Base-by-base conservation (phyloP, 2,797 vertebrate species). In the Aselliscus stoliczkanus region DNA sequence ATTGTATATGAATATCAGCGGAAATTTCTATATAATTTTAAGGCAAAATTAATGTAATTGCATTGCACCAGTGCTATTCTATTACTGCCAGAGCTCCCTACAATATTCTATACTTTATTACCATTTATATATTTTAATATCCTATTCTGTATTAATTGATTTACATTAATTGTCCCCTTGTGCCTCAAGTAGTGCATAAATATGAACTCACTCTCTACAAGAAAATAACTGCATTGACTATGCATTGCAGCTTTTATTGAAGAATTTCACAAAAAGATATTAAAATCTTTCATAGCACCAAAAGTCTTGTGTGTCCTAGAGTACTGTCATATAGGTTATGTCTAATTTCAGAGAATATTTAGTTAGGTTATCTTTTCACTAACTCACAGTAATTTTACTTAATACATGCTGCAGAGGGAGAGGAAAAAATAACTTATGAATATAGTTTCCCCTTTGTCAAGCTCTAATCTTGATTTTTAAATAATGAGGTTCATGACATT, bases 261-360 rank as follows among this genome's bases (percentile, higher is more conserved):
- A 67, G 39, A 90, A 23, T 69, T 70, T 91, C 34, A 84, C 65
- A 83, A 81, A 82, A 85, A 65, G n/a, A 82, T 76, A 92, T 88
- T 91, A 90, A 97, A 95, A 62, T 56, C 7, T 67, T 96, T 62
- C 83, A 58, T 83, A 92, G 70, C 14, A 60, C 39, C 58, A 89
- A 85, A 60, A 90, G 84, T 14, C 13, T 82, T 58, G 6, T 54
- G 23, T 64, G 25, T 56, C 81, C 47, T 23, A 37, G 58, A 75
- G 34, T 76, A 62, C 25, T 31, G 5, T 62, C 34, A 14, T 60
- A 39, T 64, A 31, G 60, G 4, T n/a, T 42, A 9, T 29, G 25
- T 80, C 65, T 92, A 84, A 69, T 80, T 95, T 85, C 82, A 85
- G 65, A 44, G 27, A 93, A 13, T 37, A 62, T 39, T 91, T 80